Evolutionary conservation across 2,888 invertebrate genomes (phyloP).

Genomic region (Boloria selene): DNA sequence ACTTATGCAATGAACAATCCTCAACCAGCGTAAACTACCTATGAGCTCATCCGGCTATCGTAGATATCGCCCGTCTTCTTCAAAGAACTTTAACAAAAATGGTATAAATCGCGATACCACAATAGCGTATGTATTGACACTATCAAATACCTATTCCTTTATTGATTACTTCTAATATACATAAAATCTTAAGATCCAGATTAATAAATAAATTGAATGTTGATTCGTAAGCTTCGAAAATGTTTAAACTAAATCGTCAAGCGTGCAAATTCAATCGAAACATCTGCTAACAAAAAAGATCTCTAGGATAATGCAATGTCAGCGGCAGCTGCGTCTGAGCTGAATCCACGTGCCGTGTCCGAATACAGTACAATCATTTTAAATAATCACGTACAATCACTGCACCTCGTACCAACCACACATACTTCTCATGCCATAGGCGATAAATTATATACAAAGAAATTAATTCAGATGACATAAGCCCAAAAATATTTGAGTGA

Average conservation of each 20-base stretch:
- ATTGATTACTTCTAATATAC: too few species aligned
- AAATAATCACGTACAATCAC: slow-evolving; percentile 34
- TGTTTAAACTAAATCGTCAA: slow-evolving; percentile 24
- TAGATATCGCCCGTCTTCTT: slow-evolving; percentile 19
- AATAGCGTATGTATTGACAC: background rate
- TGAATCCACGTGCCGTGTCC: slow-evolving; percentile 49
- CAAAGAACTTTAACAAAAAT: background rate
- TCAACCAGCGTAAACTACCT: slow-evolving; percentile 36
- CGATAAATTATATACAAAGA: slow-evolving; percentile 14
- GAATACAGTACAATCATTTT: slow-evolving; percentile 21
- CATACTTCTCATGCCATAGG: background rate
- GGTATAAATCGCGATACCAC: background rate
- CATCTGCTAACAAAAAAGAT: slow-evolving; percentile 43
- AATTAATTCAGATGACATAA: slow-evolving; percentile 21
- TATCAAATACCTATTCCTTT: too few species aligned
- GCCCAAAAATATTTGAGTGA: slow-evolving; percentile 29
- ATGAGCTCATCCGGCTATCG: slow-evolving; percentile 36
- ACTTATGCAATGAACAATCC: slow-evolving; percentile 74
- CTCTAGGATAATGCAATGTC: slow-evolving; percentile 44
- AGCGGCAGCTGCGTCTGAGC: slow-evolving; percentile 67
- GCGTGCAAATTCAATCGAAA: slow-evolving; percentile 36
- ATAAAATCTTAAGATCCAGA: too few species aligned
- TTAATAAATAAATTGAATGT: background rate
- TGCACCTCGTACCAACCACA: slow-evolving; percentile 1
- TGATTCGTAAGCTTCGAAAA: background rate